Evolutionary conservation across 1,140 invertebrate genomes (phyloP).

Genomic region (Thalassaphorura encarpata): DNA sequence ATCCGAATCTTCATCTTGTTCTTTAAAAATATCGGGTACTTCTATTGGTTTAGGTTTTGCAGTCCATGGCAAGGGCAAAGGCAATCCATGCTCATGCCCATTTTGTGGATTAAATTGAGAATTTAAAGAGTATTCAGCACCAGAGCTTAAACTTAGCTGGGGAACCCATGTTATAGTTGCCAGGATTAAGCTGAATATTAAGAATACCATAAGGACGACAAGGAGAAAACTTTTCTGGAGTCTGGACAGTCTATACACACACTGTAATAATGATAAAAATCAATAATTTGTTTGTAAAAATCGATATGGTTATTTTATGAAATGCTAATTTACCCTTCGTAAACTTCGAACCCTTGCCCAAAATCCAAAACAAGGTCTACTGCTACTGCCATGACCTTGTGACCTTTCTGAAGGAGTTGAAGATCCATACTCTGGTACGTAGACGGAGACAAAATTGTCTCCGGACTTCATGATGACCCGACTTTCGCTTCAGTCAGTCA

Average conservation of each 20-base stretch:
- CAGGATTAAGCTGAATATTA: conserved; percentile 48
- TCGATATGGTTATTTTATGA: not conserved
- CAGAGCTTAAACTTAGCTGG: not conserved
- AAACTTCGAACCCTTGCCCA: conserved; percentile 6
- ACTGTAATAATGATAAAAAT: conserved; percentile 39
- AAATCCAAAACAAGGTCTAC: not conserved
- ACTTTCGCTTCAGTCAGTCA: no score
- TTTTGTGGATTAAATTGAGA: not conserved
- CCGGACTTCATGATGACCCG: no score
- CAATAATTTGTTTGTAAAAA: not conserved
- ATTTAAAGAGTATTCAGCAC: not conserved
- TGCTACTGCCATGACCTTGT: conserved; percentile 1
- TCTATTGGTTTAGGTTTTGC: no score
- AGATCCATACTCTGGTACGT: conserved; percentile 20
- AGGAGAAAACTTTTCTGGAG: conserved; percentile 63
- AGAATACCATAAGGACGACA: conserved; percentile 47
- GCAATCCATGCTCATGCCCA: not conserved
- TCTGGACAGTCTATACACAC: conserved; percentile 73
- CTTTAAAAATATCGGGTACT: not conserved
- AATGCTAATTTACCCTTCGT: conserved; percentile 14
- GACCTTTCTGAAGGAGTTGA: no score
- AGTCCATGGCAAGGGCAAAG: not conserved
- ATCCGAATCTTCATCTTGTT: not conserved
- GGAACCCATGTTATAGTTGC: conserved; percentile 23
- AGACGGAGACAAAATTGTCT: conserved; percentile 21